These are phyloP conservation scores for Phoxinus phoxinus DNA, from an alignment of 2,113 vertebrate genomes.

Conservation along the genomic window DNA sequence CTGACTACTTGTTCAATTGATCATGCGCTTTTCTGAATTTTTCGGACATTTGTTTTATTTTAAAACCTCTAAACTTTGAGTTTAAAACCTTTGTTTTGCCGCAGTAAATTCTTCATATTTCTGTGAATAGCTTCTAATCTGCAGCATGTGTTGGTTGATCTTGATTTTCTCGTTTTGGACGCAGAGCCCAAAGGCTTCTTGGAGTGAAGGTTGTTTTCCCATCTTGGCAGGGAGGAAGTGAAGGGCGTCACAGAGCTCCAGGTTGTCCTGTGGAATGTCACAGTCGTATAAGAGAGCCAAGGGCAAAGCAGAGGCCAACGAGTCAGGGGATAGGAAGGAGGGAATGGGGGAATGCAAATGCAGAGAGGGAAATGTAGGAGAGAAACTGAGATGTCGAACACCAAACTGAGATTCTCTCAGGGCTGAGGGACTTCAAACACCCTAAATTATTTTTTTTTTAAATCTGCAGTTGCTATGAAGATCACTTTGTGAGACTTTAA, in stretches of 20 bases:
- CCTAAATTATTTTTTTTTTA: not conserved
- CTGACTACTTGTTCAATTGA: not conserved
- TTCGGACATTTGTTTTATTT: not conserved
- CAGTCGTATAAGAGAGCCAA: conserved; percentile 61
- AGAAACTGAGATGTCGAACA: conserved; percentile 1
- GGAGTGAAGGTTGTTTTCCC: conserved; percentile 17
- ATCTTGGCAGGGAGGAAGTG: conserved; percentile 67
- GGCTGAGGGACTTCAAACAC: not conserved
- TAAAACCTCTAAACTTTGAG: not conserved
- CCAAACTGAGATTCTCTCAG: not conserved
- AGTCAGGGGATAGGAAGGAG: conserved; percentile 31
- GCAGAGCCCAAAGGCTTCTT: not conserved
- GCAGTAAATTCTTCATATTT: not conserved
- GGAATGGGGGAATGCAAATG: conserved; percentile 2
- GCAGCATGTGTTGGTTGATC: conserved; percentile 13
- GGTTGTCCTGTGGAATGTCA: conserved; percentile 68
- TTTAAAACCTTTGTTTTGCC: not conserved
- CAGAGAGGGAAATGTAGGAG: not conserved
- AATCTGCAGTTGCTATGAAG: not conserved
- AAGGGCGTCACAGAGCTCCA: conserved; percentile 68
- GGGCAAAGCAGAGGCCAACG: conserved; percentile 52
- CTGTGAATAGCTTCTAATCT: conserved; percentile 2
- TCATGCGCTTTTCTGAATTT: not conserved
- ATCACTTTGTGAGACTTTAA: too few relatives aligned
- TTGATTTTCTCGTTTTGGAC: not conserved